These are phyloP conservation scores for Alexandromys oeconomus DNA, from an alignment of 2,797 vertebrate species.

Conservation along the genomic window DNA sequence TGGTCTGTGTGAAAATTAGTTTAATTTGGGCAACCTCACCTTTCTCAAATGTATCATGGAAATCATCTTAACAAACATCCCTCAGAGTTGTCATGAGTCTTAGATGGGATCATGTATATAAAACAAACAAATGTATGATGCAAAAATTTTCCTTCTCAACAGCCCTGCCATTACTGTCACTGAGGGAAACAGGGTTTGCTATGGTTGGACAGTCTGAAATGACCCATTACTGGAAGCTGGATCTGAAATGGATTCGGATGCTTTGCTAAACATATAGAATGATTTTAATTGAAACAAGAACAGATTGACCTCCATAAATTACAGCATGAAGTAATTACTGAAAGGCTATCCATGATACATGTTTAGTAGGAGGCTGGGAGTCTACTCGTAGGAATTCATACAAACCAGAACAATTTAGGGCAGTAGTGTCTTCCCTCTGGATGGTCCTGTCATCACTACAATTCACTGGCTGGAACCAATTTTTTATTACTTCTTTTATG, in stretches of 20 bases:
- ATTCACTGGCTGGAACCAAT: not conserved
- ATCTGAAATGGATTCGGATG: not conserved
- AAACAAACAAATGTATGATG: not conserved
- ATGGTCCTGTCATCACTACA: not conserved
- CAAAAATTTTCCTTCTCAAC: not conserved
- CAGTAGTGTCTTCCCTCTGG: not conserved
- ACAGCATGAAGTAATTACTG: not conserved
- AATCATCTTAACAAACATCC: not conserved
- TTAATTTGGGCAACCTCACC: not conserved
- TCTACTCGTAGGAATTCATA: not conserved
- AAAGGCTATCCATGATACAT: not conserved
- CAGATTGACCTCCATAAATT: not conserved
- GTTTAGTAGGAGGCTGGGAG: not conserved
- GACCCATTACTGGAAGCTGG: not conserved
- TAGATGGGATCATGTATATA: not conserved
- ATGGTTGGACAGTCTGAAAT: constrained; percentile 1
- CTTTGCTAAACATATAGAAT: not conserved
- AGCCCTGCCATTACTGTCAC: not conserved
- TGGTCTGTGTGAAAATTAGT: not conserved
- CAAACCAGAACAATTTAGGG: not conserved
- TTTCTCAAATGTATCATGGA: not conserved
- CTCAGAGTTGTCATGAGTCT: not conserved
- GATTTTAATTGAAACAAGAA: constrained; percentile 3
- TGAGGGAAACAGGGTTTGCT: not conserved
- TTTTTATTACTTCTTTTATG: not conserved